Base-by-base conservation (phyloP, 2,888 invertebrate genomes). In the Branchellion lobata region DNA sequence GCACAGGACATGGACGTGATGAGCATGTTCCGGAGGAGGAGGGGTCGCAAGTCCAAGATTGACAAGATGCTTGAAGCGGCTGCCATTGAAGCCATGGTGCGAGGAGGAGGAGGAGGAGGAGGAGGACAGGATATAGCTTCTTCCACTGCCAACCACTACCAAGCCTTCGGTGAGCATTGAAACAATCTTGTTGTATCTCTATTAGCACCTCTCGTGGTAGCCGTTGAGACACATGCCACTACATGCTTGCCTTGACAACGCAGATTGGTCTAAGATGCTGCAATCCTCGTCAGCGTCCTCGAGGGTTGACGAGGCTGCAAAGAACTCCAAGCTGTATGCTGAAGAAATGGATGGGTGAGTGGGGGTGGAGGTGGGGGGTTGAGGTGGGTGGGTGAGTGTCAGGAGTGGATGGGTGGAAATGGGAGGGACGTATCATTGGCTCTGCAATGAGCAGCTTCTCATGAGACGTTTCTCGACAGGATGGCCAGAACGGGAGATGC, bases 1-100 rank as follows among this genome's bases (percentile, higher is more conserved):
- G n/a, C n/a, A n/a, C 36, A 81, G 81, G 81, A 81, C 24, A 53
- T 61, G 0, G 79, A 81, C 73, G 72, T 79, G 80, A 73, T 80
- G 73, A 53, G 47, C 21, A 65, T 75, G 0, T 79, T 81, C n/a
- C 78, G 79, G 71, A 83, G 84, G 61, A 84, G 84, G 34, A 82
- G 86, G 57, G 87, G 86, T 21, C 83, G 87, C 2, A 87, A 86
- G 80, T 83, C 86, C 36, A 86, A 87, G 79, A 85, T 85, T 36
- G 87, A 86, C 80, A 86, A 86, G 75, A 81, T 86, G 84, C 84
- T 86, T 21, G 86, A 87, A 80, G 84, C 85, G 11, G 80, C 82
- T 29, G 82, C 85, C 82, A 85, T 85, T 1, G 80, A 80, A 29
- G 80, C 80, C 11, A 71, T 76, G 40, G 78, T 75, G 47, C 27